These are phyloP conservation scores for Choristoneura rosaceana DNA, from an alignment of 2,888 invertebrate genomes.

Conservation along the genomic window DNA sequence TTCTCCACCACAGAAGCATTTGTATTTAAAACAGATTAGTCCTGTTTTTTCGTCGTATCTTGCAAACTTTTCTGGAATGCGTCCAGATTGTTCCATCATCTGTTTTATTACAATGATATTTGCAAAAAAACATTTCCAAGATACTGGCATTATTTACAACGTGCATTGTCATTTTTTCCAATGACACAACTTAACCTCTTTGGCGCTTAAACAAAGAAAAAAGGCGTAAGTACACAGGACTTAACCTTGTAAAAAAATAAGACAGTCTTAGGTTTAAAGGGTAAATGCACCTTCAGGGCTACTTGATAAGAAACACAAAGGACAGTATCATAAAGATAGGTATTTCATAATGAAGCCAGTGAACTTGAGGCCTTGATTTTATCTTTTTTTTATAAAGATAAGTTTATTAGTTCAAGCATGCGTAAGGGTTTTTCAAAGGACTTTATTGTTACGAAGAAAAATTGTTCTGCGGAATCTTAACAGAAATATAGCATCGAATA, in stretches of 20 bases:
- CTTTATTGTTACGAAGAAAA: background rate
- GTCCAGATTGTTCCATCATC: background rate
- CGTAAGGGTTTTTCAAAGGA: constrained; percentile 27
- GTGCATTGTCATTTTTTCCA: background rate
- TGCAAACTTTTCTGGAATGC: background rate
- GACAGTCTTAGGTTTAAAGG: constrained; percentile 63
- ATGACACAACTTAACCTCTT: background rate
- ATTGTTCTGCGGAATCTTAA: background rate
- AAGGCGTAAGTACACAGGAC: background rate
- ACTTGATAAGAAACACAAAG: constrained; percentile 68
- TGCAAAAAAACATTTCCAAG: background rate
- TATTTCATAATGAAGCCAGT: constrained; percentile 48
- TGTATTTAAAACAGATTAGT: background rate
- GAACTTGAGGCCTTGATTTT: constrained; percentile 58
- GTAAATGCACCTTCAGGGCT: constrained; percentile 78
- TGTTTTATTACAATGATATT: background rate
- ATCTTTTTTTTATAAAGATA: constrained; percentile 41
- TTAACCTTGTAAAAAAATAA: constrained; percentile 48
- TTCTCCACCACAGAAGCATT: background rate
- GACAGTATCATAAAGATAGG: constrained; percentile 58
- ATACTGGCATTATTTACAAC: background rate
- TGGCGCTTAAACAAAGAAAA: background rate
- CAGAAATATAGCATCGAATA: background rate
- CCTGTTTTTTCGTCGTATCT: background rate
- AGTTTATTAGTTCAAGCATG: constrained; percentile 30